A percentile compares a stretch with the other conserved stretches of the same genome.
These are phyloP conservation scores for Hypselothyrea guttata DNA, from an alignment of 2,888 invertebrate species.

Conservation along the genomic window DNA sequence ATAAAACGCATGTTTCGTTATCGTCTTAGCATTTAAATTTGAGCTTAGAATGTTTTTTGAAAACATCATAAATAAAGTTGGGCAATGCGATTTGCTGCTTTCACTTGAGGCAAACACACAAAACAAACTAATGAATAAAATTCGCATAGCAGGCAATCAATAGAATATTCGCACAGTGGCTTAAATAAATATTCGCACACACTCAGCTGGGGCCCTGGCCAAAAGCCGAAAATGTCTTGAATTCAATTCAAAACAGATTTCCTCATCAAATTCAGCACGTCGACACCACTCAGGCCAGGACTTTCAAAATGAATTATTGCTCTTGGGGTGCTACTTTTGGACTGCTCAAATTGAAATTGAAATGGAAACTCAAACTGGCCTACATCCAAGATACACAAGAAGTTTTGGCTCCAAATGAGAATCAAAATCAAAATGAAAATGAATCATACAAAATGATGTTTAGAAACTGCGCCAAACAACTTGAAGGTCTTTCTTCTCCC, in stretches of 20 bases:
- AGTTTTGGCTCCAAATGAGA: conserved; percentile 7
- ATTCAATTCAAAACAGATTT: conserved; percentile 60
- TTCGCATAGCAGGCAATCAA: conserved; percentile 58
- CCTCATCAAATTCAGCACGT: conserved; percentile 64
- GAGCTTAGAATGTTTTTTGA: neutral
- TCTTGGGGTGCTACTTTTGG: conserved; percentile 38
- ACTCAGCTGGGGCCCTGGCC: conserved; percentile 1
- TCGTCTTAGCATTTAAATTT: too few relatives aligned
- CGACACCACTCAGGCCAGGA: conserved; percentile 29
- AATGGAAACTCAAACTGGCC: conserved; percentile 12
- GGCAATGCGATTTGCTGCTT: conserved; percentile 7
- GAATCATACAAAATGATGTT: conserved; percentile 54
- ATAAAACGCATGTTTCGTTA: too few relatives aligned
- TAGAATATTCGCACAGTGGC: conserved; percentile 32
- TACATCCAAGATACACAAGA: conserved; percentile 25
- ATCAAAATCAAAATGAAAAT: conserved; percentile 22
- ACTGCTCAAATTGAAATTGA: conserved; percentile 20
- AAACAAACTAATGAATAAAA: conserved; percentile 57
- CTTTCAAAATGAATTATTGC: conserved; percentile 69
- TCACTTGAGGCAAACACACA: conserved; percentile 33
- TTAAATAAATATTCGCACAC: conserved; percentile 39
- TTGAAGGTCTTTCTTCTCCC: neutral
- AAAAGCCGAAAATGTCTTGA: conserved; percentile 54
- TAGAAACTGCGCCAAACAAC: conserved; percentile 20
- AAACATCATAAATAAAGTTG: conserved; percentile 10